Evolutionary conservation across 1,140 invertebrate genomes (phyloP).

Genomic region (Idris sp.): DNA sequence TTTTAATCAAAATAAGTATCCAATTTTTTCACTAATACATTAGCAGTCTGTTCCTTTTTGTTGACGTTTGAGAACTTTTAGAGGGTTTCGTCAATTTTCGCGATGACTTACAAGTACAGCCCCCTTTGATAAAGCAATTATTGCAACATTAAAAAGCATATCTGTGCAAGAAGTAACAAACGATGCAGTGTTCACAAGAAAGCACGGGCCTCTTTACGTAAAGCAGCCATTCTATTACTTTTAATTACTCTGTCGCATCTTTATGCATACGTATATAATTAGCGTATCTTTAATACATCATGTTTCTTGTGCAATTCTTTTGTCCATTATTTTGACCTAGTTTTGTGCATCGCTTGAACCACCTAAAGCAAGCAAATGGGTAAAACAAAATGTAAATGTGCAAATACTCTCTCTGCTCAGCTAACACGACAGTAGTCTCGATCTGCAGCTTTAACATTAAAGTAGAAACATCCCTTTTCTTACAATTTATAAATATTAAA

Average conservation of each 20-base stretch:
- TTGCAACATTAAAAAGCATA: background rate
- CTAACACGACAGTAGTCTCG: slow-evolving; percentile 29
- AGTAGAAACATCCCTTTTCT: slow-evolving; percentile 30
- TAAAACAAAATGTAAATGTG: slow-evolving; percentile 61
- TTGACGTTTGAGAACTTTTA: too few species aligned
- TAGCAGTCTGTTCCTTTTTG: too few species aligned
- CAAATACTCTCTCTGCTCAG: slow-evolving; percentile 50
- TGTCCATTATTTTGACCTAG: slow-evolving; percentile 60
- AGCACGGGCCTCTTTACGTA: slow-evolving; percentile 8
- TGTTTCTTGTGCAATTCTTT: slow-evolving; percentile 38
- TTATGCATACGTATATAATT: slow-evolving; percentile 48
- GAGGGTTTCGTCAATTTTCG: too few species aligned
- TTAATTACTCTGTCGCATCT: slow-evolving; percentile 36
- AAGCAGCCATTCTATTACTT: slow-evolving; percentile 41
- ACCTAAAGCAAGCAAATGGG: slow-evolving; percentile 46
- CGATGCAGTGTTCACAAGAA: background rate
- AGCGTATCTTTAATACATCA: slow-evolving; percentile 39
- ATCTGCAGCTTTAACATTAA: slow-evolving; percentile 54
- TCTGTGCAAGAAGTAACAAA: slow-evolving; percentile 4
- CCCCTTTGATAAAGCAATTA: too few species aligned
- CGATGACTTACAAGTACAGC: too few species aligned
- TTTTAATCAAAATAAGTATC: too few species aligned
- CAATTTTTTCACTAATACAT: too few species aligned
- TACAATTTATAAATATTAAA: too few species aligned
- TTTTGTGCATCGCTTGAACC: slow-evolving; percentile 41